Evolutionary conservation across 2,113 vertebrate species (phyloP).

Genomic region (Leucopsar rothschildi): DNA sequence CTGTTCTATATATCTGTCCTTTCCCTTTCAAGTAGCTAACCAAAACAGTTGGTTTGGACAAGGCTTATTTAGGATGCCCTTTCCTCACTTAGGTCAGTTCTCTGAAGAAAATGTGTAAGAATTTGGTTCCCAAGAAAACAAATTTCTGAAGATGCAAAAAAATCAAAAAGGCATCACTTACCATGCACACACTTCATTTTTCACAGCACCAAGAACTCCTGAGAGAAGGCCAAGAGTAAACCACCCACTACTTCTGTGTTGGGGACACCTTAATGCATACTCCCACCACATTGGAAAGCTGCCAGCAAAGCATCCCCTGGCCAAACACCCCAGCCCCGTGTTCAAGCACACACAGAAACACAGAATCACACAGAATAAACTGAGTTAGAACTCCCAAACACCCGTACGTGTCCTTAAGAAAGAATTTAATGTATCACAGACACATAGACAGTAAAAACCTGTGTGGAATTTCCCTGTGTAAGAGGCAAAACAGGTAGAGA

Average conservation of each 20-base stretch:
- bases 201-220: background rate
- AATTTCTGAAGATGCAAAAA: background rate
- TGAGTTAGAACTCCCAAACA: background rate
- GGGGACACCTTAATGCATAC: background rate
- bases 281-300: rapidly evolving
- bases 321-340: rapidly evolving
- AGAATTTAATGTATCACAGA: background rate
- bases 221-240: background rate
- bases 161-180: background rate
- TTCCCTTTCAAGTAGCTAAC: background rate
- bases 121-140: background rate
- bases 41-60: background rate
- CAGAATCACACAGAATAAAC: background rate
- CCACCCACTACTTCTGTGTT: background rate
- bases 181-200: background rate
- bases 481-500: background rate
- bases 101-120: background rate
- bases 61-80: background rate
- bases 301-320: rapidly evolving
- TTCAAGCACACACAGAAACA: rapidly evolving
- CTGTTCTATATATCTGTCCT: background rate
- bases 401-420: background rate
- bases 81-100: background rate
- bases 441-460: background rate
- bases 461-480: background rate